Evolutionary conservation across 2,888 invertebrate species (phyloP), one percentile per base, ranked within the genome.

Genomic region (Stegophylla sp.): DNA sequence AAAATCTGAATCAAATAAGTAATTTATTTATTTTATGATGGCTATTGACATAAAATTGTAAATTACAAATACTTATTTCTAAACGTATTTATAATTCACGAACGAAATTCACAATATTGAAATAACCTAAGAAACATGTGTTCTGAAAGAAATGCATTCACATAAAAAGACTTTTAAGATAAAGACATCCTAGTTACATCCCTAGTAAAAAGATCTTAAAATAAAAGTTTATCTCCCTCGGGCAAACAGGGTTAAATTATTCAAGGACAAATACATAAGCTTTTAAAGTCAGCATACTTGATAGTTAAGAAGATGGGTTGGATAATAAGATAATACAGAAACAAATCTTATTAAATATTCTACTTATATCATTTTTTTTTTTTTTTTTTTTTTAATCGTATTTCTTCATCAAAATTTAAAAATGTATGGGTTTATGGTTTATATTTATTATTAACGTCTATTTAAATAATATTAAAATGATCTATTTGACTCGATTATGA

Each of bases 181-280:
- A 61, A 48, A 61, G 28, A 79, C 63, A 61, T 71, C 48, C 23
- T 61, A 61, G 34, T 51, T 20, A 79, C 63, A 61, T 71, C 48
- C 23, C 34, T 23, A 12, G n/a, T 26, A 17, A 41, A 61, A 61
- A 63, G 41, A 71, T 53, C 34, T 79, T 79, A 79, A 71, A 63
- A 41, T 61, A 79, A 45, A 77, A 79, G 71, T 79, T 79, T 69
- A 61, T 69, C 56, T 79, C 76, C 63, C 71, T 59, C 51, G 51
- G 17, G 61, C 41, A 41, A 79, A 79, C n/a, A n/a, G 63, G 71
- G 61, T 71, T 79, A 71, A 79, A 51, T 59, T 79, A 79, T 79
- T 79, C 79, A 79, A 79, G 45, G 61, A 71, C 71, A 79, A 79
- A 79, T 71, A 79, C 71, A 10, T n/a, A 79, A 71, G 71, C 79